A percentile compares a stretch with the other conserved stretches of the same genome.
Conservation (phyloP, 2,888 invertebrate species). For the Calephelis perditalis region DNA sequence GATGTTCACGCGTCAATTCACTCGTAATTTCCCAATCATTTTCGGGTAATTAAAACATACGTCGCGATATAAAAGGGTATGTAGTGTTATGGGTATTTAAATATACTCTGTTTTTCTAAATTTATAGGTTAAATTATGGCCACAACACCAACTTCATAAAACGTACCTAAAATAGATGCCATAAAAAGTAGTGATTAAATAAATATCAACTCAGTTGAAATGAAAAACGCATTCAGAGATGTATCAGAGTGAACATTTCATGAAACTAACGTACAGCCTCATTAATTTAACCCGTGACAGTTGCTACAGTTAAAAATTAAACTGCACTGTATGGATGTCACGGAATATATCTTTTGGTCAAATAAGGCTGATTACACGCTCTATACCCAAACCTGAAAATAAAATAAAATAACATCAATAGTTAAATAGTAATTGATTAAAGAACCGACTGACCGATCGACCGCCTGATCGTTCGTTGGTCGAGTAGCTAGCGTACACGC, state of each 20-base stretch:
- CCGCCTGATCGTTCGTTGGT: too few relatives aligned
- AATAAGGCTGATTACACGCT: slow-evolving; percentile 17
- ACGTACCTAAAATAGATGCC: neutral
- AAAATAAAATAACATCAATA: too few relatives aligned
- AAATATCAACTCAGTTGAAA: slow-evolving; percentile 18
- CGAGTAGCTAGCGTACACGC: too few relatives aligned
- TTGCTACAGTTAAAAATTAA: slow-evolving; percentile 37
- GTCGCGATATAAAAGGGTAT: too few relatives aligned
- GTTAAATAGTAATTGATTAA: too few relatives aligned
- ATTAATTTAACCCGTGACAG: slow-evolving; percentile 36
- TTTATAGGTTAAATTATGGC: too few relatives aligned
- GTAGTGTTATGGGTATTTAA: too few relatives aligned
- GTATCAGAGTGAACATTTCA: slow-evolving; percentile 38
- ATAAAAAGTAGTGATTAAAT: slow-evolving; percentile 9
- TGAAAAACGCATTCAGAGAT: slow-evolving; percentile 34
- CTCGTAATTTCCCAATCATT: too few relatives aligned
- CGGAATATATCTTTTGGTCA: slow-evolving; percentile 32
- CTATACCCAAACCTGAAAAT: neutral
- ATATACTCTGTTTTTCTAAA: too few relatives aligned
- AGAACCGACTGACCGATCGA: too few relatives aligned
- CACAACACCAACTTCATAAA: neutral
- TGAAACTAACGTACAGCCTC: slow-evolving; percentile 36
- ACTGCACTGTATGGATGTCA: slow-evolving; percentile 31
- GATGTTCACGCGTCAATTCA: too few relatives aligned
- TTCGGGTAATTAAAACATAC: too few relatives aligned